Percentiles rank a stretch among this genome's conserved stretches.
phyloP scores from a whole-genome alignment of 37 sponge, comb jelly and placozoan genomes.

The Hexactinellida sp. region DNA sequence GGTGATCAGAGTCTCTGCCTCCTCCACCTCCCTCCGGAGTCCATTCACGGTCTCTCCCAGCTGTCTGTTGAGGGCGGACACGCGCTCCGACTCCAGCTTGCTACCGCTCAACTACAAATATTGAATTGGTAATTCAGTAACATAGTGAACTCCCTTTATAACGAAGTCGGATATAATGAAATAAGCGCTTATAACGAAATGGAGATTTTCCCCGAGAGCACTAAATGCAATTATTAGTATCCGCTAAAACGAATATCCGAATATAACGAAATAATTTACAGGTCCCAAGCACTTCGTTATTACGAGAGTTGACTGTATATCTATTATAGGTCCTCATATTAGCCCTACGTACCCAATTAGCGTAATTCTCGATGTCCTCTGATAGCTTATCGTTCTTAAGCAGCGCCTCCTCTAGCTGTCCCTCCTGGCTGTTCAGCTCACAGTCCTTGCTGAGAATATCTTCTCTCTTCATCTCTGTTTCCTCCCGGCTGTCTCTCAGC shows the following conservation, averaged over 20 bases:
- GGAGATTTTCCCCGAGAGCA: too few species aligned
- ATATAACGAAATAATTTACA: too few species aligned
- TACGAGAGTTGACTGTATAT: too few species aligned
- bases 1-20: background rate
- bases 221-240: too few species aligned
- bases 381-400: background rate
- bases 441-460: background rate
- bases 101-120: background rate
- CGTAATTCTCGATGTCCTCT: background rate
- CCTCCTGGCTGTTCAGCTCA: background rate
- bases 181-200: too few species aligned
- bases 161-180: too few species aligned
- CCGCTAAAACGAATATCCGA: too few species aligned
- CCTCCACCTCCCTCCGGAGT: background rate
- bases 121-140: too few species aligned
- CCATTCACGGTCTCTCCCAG: background rate
- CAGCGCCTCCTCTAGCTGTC: background rate
- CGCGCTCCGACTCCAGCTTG: background rate
- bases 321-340: too few species aligned
- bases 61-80: background rate
- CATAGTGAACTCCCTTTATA: too few species aligned
- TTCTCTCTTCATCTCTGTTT: background rate
- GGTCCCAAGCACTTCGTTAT: too few species aligned
- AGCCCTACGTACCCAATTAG: background rate
- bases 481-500: background rate